These are phyloP conservation scores for Paradoxurus hermaphroditus DNA, from an alignment of 2,113 vertebrate genomes.

Conservation along the genomic window DNA sequence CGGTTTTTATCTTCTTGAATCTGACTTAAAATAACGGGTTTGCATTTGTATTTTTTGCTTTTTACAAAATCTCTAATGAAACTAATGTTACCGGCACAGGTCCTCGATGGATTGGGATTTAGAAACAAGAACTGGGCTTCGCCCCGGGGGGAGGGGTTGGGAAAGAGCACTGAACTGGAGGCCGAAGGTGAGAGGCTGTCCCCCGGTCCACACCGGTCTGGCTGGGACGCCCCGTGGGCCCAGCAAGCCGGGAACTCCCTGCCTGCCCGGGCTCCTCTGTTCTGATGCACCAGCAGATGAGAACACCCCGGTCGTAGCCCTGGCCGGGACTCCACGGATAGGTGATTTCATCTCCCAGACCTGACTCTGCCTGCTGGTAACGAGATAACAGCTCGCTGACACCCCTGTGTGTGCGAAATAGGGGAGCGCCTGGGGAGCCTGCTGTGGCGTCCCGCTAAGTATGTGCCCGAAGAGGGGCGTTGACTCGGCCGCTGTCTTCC, in stretches of 20 bases:
- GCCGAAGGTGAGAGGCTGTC: neutral
- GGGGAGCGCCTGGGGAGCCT: neutral
- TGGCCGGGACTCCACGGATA: fast-evolving
- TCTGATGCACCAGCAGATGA: neutral
- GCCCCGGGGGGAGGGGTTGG: neutral
- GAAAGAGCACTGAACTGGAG: neutral
- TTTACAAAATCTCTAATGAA: neutral
- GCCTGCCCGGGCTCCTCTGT: neutral
- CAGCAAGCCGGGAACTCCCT: neutral
- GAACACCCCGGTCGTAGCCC: neutral
- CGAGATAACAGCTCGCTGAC: neutral
- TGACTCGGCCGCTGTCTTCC: neutral
- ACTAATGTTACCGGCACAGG: neutral
- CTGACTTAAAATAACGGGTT: neutral
- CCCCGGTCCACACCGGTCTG: fast-evolving
- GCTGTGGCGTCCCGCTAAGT: fast-evolving
- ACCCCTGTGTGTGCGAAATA: neutral
- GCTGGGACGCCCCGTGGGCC: neutral
- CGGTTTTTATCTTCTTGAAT: neutral
- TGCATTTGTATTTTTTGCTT: neutral
- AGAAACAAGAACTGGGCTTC: neutral
- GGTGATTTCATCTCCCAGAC: neutral
- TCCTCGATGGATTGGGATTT: neutral
- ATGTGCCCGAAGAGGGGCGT: neutral
- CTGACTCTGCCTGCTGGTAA: neutral